Evolutionary conservation across 2,797 vertebrate species (phyloP).

Genomic region (Molossus molossus): DNA sequence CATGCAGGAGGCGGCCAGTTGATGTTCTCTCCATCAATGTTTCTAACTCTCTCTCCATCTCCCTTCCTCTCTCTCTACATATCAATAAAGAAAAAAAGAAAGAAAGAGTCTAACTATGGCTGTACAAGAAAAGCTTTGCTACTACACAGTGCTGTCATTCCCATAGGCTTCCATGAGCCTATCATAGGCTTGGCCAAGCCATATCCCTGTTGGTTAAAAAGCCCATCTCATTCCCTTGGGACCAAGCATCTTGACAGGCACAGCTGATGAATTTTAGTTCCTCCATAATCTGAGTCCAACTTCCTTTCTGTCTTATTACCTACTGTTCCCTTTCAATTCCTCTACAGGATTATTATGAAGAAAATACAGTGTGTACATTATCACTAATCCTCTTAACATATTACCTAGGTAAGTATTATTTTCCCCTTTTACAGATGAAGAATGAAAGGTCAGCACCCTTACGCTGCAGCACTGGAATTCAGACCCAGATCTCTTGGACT

Average conservation of each 20-base stretch:
- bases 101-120: not conserved
- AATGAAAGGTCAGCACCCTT: not conserved
- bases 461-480: not conserved
- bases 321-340: not conserved
- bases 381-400: slow-evolving; percentile 33
- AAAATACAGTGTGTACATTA: not conserved
- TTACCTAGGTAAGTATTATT: slow-evolving; percentile 5
- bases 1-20: too few relatives aligned
- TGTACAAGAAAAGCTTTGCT: not conserved
- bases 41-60: too few relatives aligned
- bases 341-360: not conserved
- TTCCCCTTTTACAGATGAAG: not conserved
- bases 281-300: not conserved
- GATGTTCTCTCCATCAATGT: too few relatives aligned
- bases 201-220: not conserved
- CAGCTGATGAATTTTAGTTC: not conserved
- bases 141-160: not conserved
- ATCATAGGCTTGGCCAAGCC: not conserved
- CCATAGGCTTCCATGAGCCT: not conserved
- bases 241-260: not conserved
- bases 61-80: too few relatives aligned
- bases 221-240: not conserved
- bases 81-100: not conserved
- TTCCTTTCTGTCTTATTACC: not conserved
- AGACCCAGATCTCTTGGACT: not conserved